Base-by-base conservation (phyloP, 2,888 invertebrate species). In the Amphipoea oculea region DNA sequence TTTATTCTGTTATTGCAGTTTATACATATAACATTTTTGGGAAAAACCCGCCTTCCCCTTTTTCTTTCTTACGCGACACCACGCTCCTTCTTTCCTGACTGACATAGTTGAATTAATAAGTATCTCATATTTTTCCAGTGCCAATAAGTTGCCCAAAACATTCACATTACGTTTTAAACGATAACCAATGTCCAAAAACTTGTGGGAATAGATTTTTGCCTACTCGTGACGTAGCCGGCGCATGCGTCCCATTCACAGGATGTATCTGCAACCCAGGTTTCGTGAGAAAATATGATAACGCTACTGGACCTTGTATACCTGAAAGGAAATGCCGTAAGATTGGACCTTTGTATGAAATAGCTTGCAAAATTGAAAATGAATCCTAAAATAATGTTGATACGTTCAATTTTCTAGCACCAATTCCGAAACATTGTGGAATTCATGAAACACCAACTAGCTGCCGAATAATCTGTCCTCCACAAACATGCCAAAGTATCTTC, bases 371-470 rank as follows among this genome's bases (percentile, higher is more conserved):
- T 45, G 9, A 36, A 29, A 62, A 9, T 36, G 0, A 20, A 69
- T 29, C 42, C 11, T 2, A 9, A 23, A 4, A n/a, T 36, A 42
- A 48, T 40, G 17, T 9, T 1, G 14, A 29, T 14, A 14, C 2
- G 20, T 73, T 57, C 2, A 12, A 51, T 48, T 57, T 78, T 85
- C 2, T 51, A 87, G 86, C 83, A 14, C 80, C 80, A 48, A 88
- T 88, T 23, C 84, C 85, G 40, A 74, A 75, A 14, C 3, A 71
- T 17, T 92, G 92, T 68, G 89, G 86, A 6, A 17, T 54, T 48
- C 85, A 90, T 63, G 91, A 92, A 86, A 81, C 51, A 51, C 69
- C 73, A 23, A 80, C 83, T 3, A 73, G 86, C 11, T 86, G 88
- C 45, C 72, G 73, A 57, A 81, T 76, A 23, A n/a, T n/a, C 7